Conservation (phyloP, 2,113 vertebrate genomes). For the Lipotes vexillifer region DNA sequence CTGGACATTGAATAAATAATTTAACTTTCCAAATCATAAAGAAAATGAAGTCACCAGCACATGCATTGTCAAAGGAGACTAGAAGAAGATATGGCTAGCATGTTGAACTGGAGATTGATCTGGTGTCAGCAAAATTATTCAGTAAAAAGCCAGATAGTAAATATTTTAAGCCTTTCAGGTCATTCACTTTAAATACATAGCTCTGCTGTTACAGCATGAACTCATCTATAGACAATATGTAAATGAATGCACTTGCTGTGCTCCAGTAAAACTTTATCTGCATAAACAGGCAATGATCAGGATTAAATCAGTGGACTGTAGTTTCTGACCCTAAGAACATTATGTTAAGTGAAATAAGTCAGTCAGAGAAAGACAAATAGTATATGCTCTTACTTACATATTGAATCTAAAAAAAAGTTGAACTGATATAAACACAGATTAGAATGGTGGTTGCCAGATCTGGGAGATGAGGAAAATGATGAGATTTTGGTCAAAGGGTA, state of each 20-base stretch:
- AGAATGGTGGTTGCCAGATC: too few species aligned
- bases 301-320: background rate
- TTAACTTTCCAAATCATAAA: background rate
- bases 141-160: background rate
- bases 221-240: background rate
- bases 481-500: too few species aligned
- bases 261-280: background rate
- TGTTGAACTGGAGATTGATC: background rate
- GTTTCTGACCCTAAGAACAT: background rate
- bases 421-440: too few species aligned
- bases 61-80: background rate
- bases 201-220: background rate
- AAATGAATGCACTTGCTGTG: background rate
- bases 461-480: too few species aligned
- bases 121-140: fast-evolving
- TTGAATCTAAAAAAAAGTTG: background rate
- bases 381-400: background rate
- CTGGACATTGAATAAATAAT: background rate
- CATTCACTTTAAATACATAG: background rate
- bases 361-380: background rate
- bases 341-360: background rate
- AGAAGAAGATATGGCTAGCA: background rate
- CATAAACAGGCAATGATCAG: background rate
- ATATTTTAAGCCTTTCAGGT: background rate
- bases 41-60: background rate